A percentile compares a stretch with the other conserved stretches of the same genome.
These are phyloP conservation scores for Macrophya alboannulata DNA, from an alignment of 2,888 invertebrate species.

Conservation along the genomic window DNA sequence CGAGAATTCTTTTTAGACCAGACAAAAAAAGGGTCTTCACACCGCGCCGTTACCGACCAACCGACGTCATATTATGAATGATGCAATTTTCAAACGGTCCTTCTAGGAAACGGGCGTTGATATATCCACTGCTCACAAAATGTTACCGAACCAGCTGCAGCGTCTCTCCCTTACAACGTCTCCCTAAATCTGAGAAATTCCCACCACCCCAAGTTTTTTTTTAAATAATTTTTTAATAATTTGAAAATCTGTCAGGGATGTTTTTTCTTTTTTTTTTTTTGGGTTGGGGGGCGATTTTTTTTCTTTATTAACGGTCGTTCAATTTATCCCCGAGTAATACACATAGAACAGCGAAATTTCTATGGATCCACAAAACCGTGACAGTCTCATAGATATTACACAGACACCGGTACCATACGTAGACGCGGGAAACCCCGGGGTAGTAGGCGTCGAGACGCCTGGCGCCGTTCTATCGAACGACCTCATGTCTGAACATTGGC, in stretches of 20 bases:
- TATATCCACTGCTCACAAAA: neutral
- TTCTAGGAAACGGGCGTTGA: constrained; percentile 36
- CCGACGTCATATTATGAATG: constrained; percentile 48
- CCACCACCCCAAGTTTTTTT: neutral
- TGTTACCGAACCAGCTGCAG: neutral
- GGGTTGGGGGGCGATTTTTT: neutral
- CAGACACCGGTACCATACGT: neutral
- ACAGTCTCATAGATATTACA: constrained; percentile 8
- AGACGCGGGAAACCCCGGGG: constrained; percentile 48
- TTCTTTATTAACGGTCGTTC: neutral
- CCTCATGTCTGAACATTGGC: constrained; percentile 13
- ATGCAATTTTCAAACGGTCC: constrained; percentile 46
- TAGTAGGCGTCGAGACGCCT: constrained; percentile 67
- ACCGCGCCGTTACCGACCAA: neutral
- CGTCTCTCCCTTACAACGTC: neutral
- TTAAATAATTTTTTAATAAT: neutral
- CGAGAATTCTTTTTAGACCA: neutral
- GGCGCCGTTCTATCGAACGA: constrained; percentile 67
- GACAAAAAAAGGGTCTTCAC: constrained; percentile 15
- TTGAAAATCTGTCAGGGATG: neutral
- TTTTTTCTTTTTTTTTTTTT: neutral
- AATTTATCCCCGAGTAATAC: neutral
- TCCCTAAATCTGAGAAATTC: neutral
- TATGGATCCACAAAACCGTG: neutral
- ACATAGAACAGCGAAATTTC: neutral